A percentile compares a stretch with the other conserved stretches of the same genome.
Conservation (phyloP, 2,797 vertebrate genomes). For the Thaleichthys pacificus region DNA sequence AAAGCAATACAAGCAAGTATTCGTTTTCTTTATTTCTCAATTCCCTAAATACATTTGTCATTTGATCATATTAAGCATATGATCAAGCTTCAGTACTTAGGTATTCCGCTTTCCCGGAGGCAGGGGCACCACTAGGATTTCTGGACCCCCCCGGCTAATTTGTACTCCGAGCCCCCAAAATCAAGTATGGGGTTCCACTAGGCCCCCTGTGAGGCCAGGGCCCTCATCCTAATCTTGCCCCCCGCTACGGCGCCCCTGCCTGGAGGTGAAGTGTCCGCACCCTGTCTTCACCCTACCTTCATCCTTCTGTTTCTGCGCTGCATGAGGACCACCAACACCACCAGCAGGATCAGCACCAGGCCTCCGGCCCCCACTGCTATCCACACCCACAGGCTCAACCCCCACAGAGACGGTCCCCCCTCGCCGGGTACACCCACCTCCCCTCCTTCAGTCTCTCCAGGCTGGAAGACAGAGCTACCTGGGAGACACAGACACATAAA, state of each 20-base stretch:
- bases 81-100: no score
- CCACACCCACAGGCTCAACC: constrained; percentile 67
- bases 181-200: no score
- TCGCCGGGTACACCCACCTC: fast-evolving
- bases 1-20: background rate
- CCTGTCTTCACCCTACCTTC: constrained; percentile 51
- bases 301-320: constrained; percentile 44
- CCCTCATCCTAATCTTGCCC: background rate
- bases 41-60: no score
- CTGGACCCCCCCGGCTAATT: no score
- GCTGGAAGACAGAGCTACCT: fast-evolving
- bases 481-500: background rate
- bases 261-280: background rate
- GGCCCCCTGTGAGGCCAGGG: background rate
- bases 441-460: no score
- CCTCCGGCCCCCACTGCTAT: constrained; percentile 33
- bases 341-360: constrained; percentile 55
- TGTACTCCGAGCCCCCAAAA: no score
- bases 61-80: no score
- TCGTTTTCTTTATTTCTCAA: background rate
- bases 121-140: no score
- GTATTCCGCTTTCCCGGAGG: no score
- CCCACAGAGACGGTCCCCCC: fast-evolving
- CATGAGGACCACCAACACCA: constrained; percentile 33
- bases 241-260: no score